Conservation (phyloP, 2,797 vertebrate species). For the Girardinus metallicus region DNA sequence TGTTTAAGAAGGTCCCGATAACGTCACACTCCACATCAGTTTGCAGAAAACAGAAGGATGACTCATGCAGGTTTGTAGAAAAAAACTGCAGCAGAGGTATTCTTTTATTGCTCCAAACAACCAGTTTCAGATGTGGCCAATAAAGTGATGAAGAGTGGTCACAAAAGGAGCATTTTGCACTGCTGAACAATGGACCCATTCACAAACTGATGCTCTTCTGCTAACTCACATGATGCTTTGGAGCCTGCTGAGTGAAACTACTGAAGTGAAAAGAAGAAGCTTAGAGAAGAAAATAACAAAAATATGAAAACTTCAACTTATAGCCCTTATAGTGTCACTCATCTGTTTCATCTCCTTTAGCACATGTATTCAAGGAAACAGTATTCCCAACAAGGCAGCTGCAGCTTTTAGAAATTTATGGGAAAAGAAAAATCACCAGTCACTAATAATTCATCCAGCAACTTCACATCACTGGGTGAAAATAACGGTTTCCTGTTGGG, state of each 20-base stretch:
- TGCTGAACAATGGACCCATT: neutral
- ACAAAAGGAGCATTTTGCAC: neutral
- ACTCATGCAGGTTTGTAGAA: neutral
- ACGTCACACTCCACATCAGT: neutral
- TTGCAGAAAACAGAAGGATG: neutral
- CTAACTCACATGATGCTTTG: neutral
- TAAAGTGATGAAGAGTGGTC: neutral
- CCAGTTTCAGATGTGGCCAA: neutral
- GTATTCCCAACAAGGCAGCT: neutral
- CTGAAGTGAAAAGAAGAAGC: neutral
- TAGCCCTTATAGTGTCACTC: neutral
- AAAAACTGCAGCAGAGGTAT: neutral
- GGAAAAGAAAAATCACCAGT: neutral
- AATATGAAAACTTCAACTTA: neutral
- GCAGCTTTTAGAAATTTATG: neutral
- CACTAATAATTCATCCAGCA: neutral
- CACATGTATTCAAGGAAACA: neutral
- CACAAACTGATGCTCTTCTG: neutral
- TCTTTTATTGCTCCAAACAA: neutral
- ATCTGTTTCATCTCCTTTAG: neutral
- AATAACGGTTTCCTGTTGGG: conserved; percentile 30
- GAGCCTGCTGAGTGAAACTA: neutral
- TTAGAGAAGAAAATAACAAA: neutral
- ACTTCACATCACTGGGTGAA: neutral
- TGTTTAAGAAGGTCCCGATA: neutral